Percentiles rank a stretch among this genome's conserved stretches.
These are phyloP conservation scores for Rhizoglyphus robini DNA, from an alignment of 1,140 invertebrate species.

Conservation along the genomic window DNA sequence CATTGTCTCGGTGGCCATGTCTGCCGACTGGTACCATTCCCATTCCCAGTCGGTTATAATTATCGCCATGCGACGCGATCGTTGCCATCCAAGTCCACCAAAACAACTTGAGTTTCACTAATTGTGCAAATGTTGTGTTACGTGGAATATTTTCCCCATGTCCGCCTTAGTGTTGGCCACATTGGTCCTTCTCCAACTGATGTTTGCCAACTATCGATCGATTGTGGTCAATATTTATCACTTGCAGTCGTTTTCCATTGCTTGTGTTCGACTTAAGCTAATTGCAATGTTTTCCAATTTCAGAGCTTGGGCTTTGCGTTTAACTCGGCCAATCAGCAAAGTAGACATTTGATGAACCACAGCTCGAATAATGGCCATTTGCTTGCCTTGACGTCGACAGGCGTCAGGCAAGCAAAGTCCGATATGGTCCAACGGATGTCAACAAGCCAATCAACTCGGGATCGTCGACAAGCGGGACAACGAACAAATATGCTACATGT, in stretches of 20 bases:
- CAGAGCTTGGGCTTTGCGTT: not conserved
- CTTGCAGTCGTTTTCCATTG: too few species aligned
- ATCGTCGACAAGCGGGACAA: not conserved
- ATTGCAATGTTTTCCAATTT: not conserved
- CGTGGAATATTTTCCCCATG: not conserved
- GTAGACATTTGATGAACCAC: slow-evolving; percentile 2
- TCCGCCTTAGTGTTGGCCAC: too few species aligned
- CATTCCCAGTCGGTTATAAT: not conserved
- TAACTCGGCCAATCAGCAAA: not conserved
- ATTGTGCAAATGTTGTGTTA: not conserved
- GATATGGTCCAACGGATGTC: not conserved
- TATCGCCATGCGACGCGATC: not conserved
- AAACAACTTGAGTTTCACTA: not conserved
- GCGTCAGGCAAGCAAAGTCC: slow-evolving; percentile 7
- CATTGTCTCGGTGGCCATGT: not conserved
- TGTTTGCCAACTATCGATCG: not conserved
- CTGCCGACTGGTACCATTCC: not conserved
- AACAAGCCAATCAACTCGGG: not conserved
- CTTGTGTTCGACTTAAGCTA: too few species aligned
- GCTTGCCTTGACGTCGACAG: slow-evolving; percentile 13
- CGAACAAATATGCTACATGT: not conserved
- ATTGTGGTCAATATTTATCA: too few species aligned
- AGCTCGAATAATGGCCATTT: not conserved
- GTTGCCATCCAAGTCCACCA: not conserved
- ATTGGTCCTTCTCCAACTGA: not conserved